Percentiles rank a stretch among this genome's conserved stretches.
phyloP scores from a whole-genome alignment of 1,140 invertebrate species.

The Harlomillsia oculata region DNA sequence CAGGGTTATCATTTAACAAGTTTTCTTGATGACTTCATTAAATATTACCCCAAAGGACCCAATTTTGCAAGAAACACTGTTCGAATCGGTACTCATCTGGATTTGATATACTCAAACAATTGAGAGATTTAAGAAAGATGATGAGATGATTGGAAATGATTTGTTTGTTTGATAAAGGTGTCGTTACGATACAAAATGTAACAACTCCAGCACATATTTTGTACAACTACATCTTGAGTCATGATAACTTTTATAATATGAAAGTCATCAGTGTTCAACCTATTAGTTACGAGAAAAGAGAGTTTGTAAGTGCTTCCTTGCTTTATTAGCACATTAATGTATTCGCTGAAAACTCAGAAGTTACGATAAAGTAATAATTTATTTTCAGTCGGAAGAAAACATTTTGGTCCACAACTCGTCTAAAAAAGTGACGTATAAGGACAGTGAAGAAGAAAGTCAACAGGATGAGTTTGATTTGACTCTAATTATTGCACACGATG shows the following conservation, averaged over 20 bases:
- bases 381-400: slow-evolving; percentile 43
- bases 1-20: slow-evolving; percentile 63
- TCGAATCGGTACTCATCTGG: slow-evolving; percentile 50
- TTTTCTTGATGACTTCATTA: slow-evolving; percentile 71
- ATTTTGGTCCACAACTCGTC: slow-evolving; percentile 53
- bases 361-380: background rate
- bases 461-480: slow-evolving; percentile 61
- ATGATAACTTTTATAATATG: slow-evolving; percentile 61
- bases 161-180: slow-evolving; percentile 1
- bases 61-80: slow-evolving; percentile 71
- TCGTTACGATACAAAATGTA: slow-evolving; percentile 50
- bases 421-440: slow-evolving; percentile 50
- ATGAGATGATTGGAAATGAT: background rate
- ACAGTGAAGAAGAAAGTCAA: slow-evolving; percentile 48
- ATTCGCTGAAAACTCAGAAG: too few species aligned
- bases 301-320: slow-evolving; percentile 2
- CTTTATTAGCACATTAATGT: too few species aligned
- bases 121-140: background rate
- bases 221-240: slow-evolving; percentile 61
- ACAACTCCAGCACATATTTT: slow-evolving; percentile 56
- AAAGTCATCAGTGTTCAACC: slow-evolving; percentile 50
- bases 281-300: slow-evolving; percentile 29
- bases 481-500: slow-evolving; percentile 53
- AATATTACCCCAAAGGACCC: slow-evolving; percentile 73
- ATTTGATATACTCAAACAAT: slow-evolving; percentile 3